Conservation (phyloP, 2,113 vertebrate species). For the Sphyrna mokarran region DNA sequence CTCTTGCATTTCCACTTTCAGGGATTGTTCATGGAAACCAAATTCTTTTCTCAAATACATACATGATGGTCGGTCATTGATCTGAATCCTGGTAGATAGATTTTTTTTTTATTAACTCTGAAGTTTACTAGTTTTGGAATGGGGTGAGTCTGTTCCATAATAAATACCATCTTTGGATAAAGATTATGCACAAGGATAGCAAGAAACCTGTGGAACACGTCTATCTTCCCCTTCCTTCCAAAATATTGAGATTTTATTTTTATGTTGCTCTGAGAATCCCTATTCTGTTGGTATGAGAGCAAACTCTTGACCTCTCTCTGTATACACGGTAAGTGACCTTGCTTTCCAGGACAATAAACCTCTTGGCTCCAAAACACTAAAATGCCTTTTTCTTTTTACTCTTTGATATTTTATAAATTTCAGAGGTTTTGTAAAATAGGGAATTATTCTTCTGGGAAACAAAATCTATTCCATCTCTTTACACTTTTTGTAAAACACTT, state of each 20-base stretch:
- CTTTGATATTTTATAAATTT: slow-evolving; percentile 7
- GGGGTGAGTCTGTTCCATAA: neutral
- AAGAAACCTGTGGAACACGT: neutral
- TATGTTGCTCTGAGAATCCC: neutral
- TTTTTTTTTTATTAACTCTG: neutral
- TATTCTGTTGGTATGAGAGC: neutral
- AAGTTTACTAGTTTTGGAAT: neutral
- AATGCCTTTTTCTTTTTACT: neutral
- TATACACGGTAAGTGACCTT: neutral
- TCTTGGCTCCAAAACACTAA: neutral
- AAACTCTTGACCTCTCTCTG: neutral
- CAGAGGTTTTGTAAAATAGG: neutral
- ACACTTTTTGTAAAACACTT: neutral
- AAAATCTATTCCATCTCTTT: neutral
- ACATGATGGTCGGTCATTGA: neutral
- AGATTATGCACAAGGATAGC: neutral
- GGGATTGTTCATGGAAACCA: neutral
- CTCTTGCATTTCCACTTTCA: neutral
- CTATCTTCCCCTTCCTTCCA: neutral
- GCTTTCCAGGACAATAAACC: neutral
- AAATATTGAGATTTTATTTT: neutral
- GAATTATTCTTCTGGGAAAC: neutral
- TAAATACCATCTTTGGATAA: neutral
- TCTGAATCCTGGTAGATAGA: neutral
- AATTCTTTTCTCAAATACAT: neutral